Conservation (phyloP, 2,797 vertebrate species). For the Hylomyscus alleni region DNA sequence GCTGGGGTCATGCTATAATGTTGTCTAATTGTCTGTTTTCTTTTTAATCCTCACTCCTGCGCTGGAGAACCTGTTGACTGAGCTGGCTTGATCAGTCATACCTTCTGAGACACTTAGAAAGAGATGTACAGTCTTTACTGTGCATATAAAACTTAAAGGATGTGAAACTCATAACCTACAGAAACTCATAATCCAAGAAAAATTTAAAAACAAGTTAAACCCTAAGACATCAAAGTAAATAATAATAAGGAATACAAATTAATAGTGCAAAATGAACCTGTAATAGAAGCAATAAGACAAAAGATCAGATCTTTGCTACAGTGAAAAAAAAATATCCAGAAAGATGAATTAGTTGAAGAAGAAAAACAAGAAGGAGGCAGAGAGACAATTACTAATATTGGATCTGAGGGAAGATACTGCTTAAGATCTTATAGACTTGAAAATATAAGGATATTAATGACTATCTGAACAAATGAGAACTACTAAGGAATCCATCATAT, state of each 20-base stretch:
- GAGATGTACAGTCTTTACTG: not conserved
- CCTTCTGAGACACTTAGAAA: not conserved
- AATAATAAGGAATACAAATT: not conserved
- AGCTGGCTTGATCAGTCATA: not conserved
- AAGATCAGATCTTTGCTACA: not conserved
- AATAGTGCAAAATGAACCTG: not conserved
- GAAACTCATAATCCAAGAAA: not conserved
- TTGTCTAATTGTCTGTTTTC: too few relatives aligned
- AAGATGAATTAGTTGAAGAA: not conserved
- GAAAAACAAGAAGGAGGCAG: not conserved
- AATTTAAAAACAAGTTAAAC: slow-evolving; percentile 12
- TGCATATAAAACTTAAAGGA: not conserved
- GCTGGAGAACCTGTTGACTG: too few relatives aligned
- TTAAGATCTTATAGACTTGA: not conserved
- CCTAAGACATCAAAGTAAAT: not conserved
- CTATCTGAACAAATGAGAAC: not conserved
- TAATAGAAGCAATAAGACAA: not conserved
- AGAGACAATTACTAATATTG: not conserved
- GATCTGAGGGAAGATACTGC: not conserved
- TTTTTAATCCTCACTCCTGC: too few relatives aligned
- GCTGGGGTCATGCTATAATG: too few relatives aligned
- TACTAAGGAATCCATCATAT: not conserved
- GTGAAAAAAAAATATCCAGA: not conserved
- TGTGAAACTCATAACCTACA: not conserved
- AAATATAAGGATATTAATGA: not conserved